These are phyloP conservation scores for Myathropa florea DNA, from an alignment of 2,888 invertebrate genomes.

Conservation along the genomic window DNA sequence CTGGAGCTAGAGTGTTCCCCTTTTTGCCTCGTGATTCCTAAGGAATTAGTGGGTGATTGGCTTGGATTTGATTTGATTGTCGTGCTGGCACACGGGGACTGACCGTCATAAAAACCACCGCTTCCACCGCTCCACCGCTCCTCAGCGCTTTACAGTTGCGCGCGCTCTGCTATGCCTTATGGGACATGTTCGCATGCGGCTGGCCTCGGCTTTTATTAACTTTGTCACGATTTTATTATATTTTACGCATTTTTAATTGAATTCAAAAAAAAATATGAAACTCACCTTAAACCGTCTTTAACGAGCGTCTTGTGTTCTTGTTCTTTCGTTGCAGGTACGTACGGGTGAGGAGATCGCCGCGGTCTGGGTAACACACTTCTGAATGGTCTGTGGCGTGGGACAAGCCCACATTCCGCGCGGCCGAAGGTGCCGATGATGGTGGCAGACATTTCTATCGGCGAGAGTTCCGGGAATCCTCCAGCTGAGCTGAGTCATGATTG, in stretches of 20 bases:
- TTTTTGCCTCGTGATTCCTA: neutral
- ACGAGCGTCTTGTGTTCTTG: neutral
- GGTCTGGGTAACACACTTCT: constrained; percentile 33
- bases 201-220: constrained; percentile 25
- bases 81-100: constrained; percentile 6
- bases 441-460: neutral
- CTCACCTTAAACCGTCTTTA: neutral
- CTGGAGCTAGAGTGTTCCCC: too few relatives aligned
- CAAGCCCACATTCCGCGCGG: constrained; percentile 23
- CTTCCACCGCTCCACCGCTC: neutral
- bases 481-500: neutral
- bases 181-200: constrained; percentile 14
- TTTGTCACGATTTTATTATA: constrained; percentile 63
- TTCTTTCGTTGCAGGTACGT: constrained; percentile 47
- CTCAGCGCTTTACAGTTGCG: constrained; percentile 37
- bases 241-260: constrained; percentile 60
- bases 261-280: neutral
- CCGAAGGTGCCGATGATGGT: neutral
- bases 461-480: neutral
- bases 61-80: constrained; percentile 30
- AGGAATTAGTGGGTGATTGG: constrained; percentile 9
- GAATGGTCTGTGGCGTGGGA: neutral
- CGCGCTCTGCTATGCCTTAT: constrained; percentile 14
- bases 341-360: neutral
- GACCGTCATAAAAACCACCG: constrained; percentile 24